phyloP scores from a whole-genome alignment of 2,888 invertebrate species.

The Diplazon laetatorius region DNA sequence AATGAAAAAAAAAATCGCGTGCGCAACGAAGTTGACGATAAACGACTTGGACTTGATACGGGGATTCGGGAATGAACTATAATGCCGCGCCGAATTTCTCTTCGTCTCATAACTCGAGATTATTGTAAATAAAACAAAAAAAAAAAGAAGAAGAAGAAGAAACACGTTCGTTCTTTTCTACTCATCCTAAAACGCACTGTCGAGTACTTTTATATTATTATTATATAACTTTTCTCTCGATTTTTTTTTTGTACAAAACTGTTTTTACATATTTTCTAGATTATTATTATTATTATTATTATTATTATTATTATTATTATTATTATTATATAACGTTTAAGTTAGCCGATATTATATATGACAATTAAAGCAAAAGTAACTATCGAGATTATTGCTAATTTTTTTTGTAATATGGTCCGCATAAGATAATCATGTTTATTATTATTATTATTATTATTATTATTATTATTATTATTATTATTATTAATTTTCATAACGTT shows the following conservation, averaged over 20 bases:
- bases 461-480: no score
- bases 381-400: conserved; percentile 66
- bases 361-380: conserved; percentile 54
- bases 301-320: conserved; percentile 17
- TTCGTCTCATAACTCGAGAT: conserved; percentile 53
- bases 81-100: conserved; percentile 16
- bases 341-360: conserved; percentile 69
- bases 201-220: conserved; percentile 76
- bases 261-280: conserved; percentile 79
- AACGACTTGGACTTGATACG: conserved; percentile 34
- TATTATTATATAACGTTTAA: conserved; percentile 69
- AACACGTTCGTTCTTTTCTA: conserved; percentile 69
- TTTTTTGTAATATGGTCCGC: conserved; percentile 72
- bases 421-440: conserved; percentile 75
- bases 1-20: conserved; percentile 35
- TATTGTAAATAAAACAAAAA: conserved; percentile 60
- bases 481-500: conserved; percentile 63
- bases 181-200: conserved; percentile 68
- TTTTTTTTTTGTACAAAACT: conserved; percentile 81
- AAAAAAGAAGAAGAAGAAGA: no score
- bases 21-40: conserved; percentile 33
- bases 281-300: conserved; percentile 18
- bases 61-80: neutral
- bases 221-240: conserved; percentile 79
- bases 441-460: no score